Conservation (phyloP, 2,888 invertebrate species). For the Brachypterus glaber region DNA sequence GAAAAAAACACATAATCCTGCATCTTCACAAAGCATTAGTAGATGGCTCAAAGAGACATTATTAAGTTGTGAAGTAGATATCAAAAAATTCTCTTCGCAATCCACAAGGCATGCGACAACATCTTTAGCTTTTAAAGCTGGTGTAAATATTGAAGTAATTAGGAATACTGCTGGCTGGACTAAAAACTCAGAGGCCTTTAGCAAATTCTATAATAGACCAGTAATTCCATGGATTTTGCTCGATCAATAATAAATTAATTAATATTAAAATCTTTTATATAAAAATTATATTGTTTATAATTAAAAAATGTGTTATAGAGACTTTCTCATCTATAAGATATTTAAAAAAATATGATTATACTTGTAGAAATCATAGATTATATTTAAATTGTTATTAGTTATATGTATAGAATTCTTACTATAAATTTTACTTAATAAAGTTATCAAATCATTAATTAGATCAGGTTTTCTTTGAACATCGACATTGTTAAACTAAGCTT, state of each 20-base stretch:
- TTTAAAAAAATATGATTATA: not conserved
- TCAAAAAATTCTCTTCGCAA: constrained; percentile 16
- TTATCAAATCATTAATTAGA: too few species aligned
- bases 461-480: too few species aligned
- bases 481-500: too few species aligned
- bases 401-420: too few species aligned
- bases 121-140: constrained; percentile 17
- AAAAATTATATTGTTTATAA: too few species aligned
- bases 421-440: too few species aligned
- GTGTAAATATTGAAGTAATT: constrained; percentile 18
- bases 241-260: not conserved
- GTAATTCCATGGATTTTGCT: not conserved
- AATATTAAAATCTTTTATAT: too few species aligned
- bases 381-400: not conserved
- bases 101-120: constrained; percentile 22
- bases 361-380: not conserved
- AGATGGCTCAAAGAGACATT: constrained; percentile 20
- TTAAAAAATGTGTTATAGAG: not conserved
- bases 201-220: constrained; percentile 18
- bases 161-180: constrained; percentile 20
- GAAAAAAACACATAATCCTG: constrained; percentile 17
- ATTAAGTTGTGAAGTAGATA: constrained; percentile 17
- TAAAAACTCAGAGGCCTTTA: constrained; percentile 16
- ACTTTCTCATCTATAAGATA: not conserved
- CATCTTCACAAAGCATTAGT: constrained; percentile 16